Evolutionary conservation across 1,140 invertebrate species (phyloP).

Genomic region (Magallana ariakensis): DNA sequence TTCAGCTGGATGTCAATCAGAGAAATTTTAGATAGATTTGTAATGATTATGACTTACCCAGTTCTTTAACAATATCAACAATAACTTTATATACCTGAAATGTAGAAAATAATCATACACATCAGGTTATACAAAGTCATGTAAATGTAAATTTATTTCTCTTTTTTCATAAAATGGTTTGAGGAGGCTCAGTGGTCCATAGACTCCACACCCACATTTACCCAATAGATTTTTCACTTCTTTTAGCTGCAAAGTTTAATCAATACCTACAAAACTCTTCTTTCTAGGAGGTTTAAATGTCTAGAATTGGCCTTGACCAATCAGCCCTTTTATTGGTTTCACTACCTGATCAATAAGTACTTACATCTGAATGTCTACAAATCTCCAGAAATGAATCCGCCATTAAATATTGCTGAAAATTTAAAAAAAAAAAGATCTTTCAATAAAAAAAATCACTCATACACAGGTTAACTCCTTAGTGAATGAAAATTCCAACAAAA

Average conservation of each 20-base stretch:
- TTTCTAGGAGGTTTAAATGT: no score
- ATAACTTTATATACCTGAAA: constrained; percentile 70
- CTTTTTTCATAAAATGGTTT: neutral
- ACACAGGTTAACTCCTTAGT: neutral
- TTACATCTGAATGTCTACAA: constrained; percentile 71
- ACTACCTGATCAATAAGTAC: neutral
- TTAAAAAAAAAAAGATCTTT: neutral
- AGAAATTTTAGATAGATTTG: neutral
- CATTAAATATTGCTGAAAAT: constrained; percentile 66
- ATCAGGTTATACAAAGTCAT: no score
- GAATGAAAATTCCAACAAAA: neutral
- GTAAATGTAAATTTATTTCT: no score
- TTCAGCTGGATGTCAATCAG: neutral
- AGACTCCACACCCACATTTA: no score
- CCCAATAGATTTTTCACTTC: no score
- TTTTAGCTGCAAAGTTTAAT: no score
- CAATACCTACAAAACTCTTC: no score
- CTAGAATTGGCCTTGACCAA: no score
- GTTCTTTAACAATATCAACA: constrained; percentile 69
- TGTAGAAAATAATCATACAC: neutral
- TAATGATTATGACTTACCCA: constrained; percentile 55
- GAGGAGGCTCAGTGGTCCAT: no score
- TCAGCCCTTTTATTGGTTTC: no score
- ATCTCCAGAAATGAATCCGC: constrained; percentile 75
- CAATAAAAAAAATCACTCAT: neutral